phyloP scores from a whole-genome alignment of 1,140 invertebrate genomes.

The Drosophila yakuba region DNA sequence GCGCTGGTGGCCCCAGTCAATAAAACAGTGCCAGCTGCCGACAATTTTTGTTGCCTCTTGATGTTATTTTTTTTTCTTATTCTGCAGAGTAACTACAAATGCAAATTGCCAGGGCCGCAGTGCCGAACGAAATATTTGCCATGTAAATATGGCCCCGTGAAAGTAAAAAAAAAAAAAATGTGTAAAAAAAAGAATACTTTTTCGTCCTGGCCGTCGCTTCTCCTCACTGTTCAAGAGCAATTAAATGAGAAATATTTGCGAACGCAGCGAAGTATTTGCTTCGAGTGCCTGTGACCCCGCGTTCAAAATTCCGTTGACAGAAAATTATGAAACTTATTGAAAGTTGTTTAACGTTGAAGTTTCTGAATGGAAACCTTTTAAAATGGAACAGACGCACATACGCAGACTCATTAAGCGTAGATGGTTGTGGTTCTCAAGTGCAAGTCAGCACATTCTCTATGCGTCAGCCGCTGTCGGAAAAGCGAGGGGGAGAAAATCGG shows the following conservation, averaged over 20 bases:
- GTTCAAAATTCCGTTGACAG: conserved; percentile 21
- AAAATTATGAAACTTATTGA: conserved; percentile 36
- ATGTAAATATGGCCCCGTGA: conserved; percentile 66
- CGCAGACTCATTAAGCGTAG: conserved; percentile 36
- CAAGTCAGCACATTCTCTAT: conserved; percentile 31
- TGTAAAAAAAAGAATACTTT: conserved; percentile 6
- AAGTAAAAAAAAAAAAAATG: conserved; percentile 26
- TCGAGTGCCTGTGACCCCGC: conserved; percentile 42
- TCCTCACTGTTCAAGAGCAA: conserved; percentile 62
- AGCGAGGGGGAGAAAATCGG: conserved; percentile 1
- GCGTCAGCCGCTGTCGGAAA: conserved; percentile 11
- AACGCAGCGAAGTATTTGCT: conserved; percentile 59
- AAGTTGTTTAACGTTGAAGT: conserved; percentile 37
- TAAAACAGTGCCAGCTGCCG: conserved; percentile 70
- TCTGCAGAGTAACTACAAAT: conserved; percentile 39
- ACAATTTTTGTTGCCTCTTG: background rate
- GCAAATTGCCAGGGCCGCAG: conserved; percentile 57
- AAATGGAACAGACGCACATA: conserved; percentile 4
- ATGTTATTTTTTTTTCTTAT: conserved; percentile 1
- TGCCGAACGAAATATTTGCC: conserved; percentile 68
- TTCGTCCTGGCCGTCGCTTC: background rate
- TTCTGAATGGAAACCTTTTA: conserved; percentile 20
- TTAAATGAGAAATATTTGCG: conserved; percentile 80
- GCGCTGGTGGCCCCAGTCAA: conserved; percentile 61
- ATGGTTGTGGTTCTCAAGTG: conserved; percentile 34